Base-by-base conservation (phyloP, 2,888 invertebrate species). In the Anoncus sp. region DNA sequence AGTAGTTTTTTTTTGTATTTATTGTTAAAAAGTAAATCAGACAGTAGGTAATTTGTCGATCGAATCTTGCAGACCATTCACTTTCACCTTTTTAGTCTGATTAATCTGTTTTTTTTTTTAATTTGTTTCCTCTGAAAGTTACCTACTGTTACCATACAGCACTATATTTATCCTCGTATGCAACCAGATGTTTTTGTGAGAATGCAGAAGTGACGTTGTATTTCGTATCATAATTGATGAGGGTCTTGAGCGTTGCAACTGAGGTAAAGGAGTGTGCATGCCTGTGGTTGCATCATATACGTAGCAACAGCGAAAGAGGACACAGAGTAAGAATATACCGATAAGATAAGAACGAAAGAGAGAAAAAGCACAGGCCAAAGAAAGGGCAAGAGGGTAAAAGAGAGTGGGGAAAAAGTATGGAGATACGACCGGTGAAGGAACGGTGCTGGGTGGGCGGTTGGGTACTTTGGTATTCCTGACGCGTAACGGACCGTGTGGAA, bases 401-500 rank as follows among this genome's bases (percentile, higher is more conserved):
- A 40, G 45, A 59, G 35, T 18, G 57, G 43, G 43, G 57, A 49
- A 71, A 60, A 70, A 70, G 49, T 60, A 60, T 70, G 70, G 40
- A 38, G 40, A 60, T 70, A 31, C 12, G 16, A 47, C 38, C 47
- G 47, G 16, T 59, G 35, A 55, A 59, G 27, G n/a, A 35, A 35
- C 43, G 43, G 14, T n/a, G 62, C 49, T 35, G 78, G 24, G 49
- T 18, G 38, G 24, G 57, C 18, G 38, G 27, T 35, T 27, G 59
- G 53, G 49, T 73, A 65, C 71, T 77, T 81, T 72, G 24, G 77
- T 82, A 82, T 82, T 82, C 82, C 51, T 45, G 43, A 18, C 71
- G 71, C 62, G 75, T 79, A 77, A 59, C 70, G 75, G 73, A 59
- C 55, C 66, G 51, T 72, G 69, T 70, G 47, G 70, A 73, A 72